Base-by-base conservation (phyloP, 1,140 invertebrate species). In the Neodiprion virginianus region DNA sequence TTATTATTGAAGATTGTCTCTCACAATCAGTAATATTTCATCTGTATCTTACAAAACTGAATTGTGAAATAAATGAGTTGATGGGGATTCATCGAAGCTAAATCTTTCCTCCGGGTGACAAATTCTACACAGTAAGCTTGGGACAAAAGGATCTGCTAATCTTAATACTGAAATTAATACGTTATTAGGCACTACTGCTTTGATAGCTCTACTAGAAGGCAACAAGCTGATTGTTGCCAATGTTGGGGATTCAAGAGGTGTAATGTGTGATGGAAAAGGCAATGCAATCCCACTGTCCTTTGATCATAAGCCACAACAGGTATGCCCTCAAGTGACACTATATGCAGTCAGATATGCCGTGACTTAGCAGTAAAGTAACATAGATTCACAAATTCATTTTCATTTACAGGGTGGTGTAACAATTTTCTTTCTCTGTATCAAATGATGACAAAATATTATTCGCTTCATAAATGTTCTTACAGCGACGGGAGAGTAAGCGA, bases 231-330 rank as follows among this genome's bases (percentile, higher is more conserved):
- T 96, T 76, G 96, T 99, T 40, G 97, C 97, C 8, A 99, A 99
- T 92, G 96, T 99, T 47, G 97, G 97, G 9, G 97, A 99, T 86
- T 98, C 97, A 0, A 90, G 97, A 79, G 97, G 96, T 53, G 96
- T 99, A 0, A 96, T 98, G 93, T 98, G 96, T 89, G 96, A 98
- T 89, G 91, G 91, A 65, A 93, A 94, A 84, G 96, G 96, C 14
- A 95, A 95, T 86, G 94, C 94, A 7, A 96, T 98, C 77, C 96
- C 97, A 69, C 89, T 99, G 9, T 98, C 97, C 12, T 97, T 97
- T 88, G 97, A 99, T 86, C 97, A 99, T 82, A 99, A 99, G 90
- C 97, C 97, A 47, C 95, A 98, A 85, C 94, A 96, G 91, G 96
- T 97, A 89, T 84, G 80, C 73, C 17, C 21, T 82, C 72, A 84